These are phyloP conservation scores for Poeciliopsis turneri DNA, from an alignment of 2,797 vertebrate species.

Conservation along the genomic window DNA sequence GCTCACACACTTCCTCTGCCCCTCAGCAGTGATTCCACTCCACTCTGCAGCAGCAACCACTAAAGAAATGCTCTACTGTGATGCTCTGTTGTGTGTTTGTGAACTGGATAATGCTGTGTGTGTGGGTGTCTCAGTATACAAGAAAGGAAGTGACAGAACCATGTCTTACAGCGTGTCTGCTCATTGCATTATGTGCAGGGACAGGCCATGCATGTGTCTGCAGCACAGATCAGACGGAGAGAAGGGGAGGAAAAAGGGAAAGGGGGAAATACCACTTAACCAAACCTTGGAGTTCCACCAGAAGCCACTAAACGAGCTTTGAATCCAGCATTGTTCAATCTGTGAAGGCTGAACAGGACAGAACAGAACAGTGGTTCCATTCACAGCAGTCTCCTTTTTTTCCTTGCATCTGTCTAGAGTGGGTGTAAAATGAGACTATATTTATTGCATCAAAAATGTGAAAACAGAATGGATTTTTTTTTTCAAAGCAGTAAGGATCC, in stretches of 20 bases:
- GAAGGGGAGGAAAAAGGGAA: conserved; percentile 18
- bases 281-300: conserved; percentile 71
- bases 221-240: conserved; percentile 55
- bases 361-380: conserved; percentile 81
- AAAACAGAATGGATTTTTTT: conserved; percentile 41
- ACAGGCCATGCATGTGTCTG: conserved; percentile 55
- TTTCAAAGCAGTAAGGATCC: conserved; percentile 41
- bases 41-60: conserved; percentile 18
- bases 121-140: conserved; percentile 16
- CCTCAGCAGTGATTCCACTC: conserved; percentile 21
- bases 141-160: conserved; percentile 34
- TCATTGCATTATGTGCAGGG: conserved; percentile 45
- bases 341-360: conserved; percentile 60
- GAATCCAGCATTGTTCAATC: conserved; percentile 60
- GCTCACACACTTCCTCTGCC: conserved; percentile 34
- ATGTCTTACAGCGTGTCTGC: conserved; percentile 41
- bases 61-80: conserved; percentile 33
- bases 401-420: conserved; percentile 67
- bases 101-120: conserved; percentile 16
- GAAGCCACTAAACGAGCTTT: conserved; percentile 70
- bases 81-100: conserved; percentile 27
- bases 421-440: conserved; percentile 70
- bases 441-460: conserved; percentile 36
- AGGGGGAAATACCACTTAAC: conserved; percentile 62
- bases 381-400: conserved; percentile 71